Base-by-base conservation (phyloP, 2,113 vertebrate genomes). In the Myrmecophaga tridactyla region DNA sequence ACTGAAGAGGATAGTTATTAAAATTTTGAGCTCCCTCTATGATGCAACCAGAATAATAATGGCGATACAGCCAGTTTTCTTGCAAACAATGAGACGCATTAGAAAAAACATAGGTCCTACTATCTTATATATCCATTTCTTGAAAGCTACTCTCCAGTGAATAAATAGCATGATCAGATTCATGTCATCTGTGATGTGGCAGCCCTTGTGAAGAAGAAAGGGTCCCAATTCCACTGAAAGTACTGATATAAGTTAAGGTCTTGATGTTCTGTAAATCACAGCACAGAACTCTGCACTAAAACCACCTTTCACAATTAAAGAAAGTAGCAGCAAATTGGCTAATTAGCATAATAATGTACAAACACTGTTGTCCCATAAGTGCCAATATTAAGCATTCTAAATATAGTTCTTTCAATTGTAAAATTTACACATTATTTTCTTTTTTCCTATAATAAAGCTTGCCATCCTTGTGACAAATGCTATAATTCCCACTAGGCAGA, bases 341-440 rank as follows among this genome's bases (percentile, higher is more conserved):
- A 90, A 96, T 98, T 98, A 98, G 70, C 95, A 97, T 98, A 97
- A 98, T 87, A 97, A 96, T 78, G 39, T 95, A 87, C 39, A 94
- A 96, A 96, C 53, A 76, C 8, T 75, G 29, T 88, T 97, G 86
- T 97, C 93, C 97, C 96, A 95, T 96, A 97, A 97, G 89, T 95
- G 86, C 48, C 92, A 31, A 96, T 98, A 96, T 96, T 94, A 77
- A 93, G 48, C 34, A 93, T 97, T 97, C 86, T 89, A 97, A 98
- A 97, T 90, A 85, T 95, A 97, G 93, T 86, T 92, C 39, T 96
- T 98, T 97, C 86, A 93, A 60, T 88, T 96, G 62, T 88, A 96
- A 97, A 95, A 97, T 96, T 91, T 94, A 97, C 39, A 3, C 96
- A 96, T 97, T 97, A 88, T 97, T 67, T 10, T 96, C 95, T 93